Evolutionary conservation across 1,140 invertebrate genomes (phyloP).

Genomic region (Rhopalosiphum padi): DNA sequence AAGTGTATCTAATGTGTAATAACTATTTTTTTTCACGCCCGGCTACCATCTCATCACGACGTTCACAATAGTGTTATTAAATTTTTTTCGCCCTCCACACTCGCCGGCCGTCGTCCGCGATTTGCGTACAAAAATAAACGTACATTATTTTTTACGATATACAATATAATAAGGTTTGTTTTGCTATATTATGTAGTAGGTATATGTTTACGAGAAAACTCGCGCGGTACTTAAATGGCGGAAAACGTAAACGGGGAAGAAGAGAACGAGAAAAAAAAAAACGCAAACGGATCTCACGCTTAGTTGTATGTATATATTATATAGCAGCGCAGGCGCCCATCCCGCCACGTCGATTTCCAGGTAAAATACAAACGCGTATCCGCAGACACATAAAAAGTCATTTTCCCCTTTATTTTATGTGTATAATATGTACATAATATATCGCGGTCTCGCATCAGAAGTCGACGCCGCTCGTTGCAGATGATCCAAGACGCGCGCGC

Average conservation of each 20-base stretch:
- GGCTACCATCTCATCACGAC: constrained; percentile 13
- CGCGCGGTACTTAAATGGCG: background rate
- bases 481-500: too few relatives aligned
- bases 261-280: background rate
- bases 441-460: background rate
- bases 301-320: too few relatives aligned
- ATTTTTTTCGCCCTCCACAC: background rate
- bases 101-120: background rate
- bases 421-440: background rate
- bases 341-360: background rate
- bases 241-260: background rate
- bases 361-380: background rate
- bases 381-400: background rate
- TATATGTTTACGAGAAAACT: background rate
- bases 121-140: background rate
- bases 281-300: background rate
- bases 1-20: background rate
- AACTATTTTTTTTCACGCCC: constrained; percentile 39
- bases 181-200: too few relatives aligned
- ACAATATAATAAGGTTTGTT: too few relatives aligned
- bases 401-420: constrained; percentile 13
- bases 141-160: constrained; percentile 14
- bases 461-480: background rate
- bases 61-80: constrained; percentile 46
- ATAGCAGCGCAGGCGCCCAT: background rate